Evolutionary conservation across 37 sponge, comb jelly and placozoan genomes (phyloP).

Genomic region (Cliona cf. orientalis): DNA sequence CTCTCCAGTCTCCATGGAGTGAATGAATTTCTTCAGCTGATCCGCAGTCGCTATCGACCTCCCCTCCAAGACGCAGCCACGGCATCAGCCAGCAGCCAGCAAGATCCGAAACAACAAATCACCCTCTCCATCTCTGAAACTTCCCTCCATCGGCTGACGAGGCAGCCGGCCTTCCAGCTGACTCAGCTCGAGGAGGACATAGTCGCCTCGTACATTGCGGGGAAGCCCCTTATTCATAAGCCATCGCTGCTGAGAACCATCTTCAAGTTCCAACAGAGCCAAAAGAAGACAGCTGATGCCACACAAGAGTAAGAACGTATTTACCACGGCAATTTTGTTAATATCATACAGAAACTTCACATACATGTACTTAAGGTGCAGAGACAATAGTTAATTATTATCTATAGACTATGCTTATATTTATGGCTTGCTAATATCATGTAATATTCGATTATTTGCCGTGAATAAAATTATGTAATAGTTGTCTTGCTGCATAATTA

Average conservation of each 20-base stretch:
- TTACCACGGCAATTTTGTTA: neutral
- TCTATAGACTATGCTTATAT: no score
- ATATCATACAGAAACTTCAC: neutral
- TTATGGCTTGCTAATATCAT: no score
- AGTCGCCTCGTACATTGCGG: slow-evolving; percentile 64
- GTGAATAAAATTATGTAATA: no score
- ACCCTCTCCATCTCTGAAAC: neutral
- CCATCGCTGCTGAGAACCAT: slow-evolving; percentile 28
- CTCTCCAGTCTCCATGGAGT: slow-evolving; percentile 50
- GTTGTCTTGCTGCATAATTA: no score
- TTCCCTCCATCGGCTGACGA: neutral
- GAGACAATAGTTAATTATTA: neutral
- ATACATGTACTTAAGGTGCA: neutral
- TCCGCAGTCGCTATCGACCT: slow-evolving; percentile 56
- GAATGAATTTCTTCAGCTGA: slow-evolving; percentile 52
- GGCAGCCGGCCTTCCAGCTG: slow-evolving; percentile 41
- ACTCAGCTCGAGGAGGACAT: slow-evolving; percentile 66
- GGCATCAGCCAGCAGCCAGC: neutral
- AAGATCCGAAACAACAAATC: neutral
- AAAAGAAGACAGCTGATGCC: neutral
- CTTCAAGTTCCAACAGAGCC: slow-evolving; percentile 62
- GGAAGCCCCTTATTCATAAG: slow-evolving; percentile 63
- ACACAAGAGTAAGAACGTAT: slow-evolving; percentile 7
- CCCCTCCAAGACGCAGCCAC: neutral
- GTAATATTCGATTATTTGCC: no score